phyloP scores from a whole-genome alignment of 2,888 invertebrate species.

The Brachyopa scutellaris region DNA sequence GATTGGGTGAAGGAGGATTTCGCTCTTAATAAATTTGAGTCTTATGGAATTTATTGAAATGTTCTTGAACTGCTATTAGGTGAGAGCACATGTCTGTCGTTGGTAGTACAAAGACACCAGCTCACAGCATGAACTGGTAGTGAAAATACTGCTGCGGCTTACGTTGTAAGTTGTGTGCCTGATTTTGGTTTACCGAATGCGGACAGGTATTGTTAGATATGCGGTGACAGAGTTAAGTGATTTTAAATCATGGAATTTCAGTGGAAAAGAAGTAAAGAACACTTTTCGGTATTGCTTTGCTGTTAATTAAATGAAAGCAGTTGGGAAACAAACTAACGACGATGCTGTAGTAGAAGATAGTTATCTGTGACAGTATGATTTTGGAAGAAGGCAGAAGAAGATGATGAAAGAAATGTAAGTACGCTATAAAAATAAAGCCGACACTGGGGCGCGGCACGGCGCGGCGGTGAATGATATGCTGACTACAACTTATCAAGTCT shows the following conservation, averaged over 20 bases:
- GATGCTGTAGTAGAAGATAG: too few relatives aligned
- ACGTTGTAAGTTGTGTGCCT: background rate
- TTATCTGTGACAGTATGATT: too few relatives aligned
- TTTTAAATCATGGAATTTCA: background rate
- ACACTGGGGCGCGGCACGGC: too few relatives aligned
- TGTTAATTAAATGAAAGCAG: too few relatives aligned
- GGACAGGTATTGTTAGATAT: background rate
- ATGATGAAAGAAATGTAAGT: too few relatives aligned
- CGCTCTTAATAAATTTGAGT: conserved; percentile 55
- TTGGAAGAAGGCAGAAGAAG: too few relatives aligned
- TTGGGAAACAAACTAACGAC: background rate
- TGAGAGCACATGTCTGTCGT: background rate
- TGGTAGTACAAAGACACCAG: background rate
- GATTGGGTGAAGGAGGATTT: conserved; percentile 11
- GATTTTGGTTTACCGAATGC: background rate
- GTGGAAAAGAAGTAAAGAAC: too few relatives aligned
- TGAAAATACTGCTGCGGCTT: background rate
- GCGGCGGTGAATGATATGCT: too few relatives aligned
- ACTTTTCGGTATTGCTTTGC: too few relatives aligned
- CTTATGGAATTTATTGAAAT: conserved; percentile 59
- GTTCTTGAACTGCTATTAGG: conserved; percentile 26
- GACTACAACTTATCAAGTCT: too few relatives aligned
- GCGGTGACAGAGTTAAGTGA: background rate
- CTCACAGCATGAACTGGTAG: background rate
- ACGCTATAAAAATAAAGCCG: too few relatives aligned